Conservation (phyloP, 1,140 invertebrate genomes). For the Delia radicum region DNA sequence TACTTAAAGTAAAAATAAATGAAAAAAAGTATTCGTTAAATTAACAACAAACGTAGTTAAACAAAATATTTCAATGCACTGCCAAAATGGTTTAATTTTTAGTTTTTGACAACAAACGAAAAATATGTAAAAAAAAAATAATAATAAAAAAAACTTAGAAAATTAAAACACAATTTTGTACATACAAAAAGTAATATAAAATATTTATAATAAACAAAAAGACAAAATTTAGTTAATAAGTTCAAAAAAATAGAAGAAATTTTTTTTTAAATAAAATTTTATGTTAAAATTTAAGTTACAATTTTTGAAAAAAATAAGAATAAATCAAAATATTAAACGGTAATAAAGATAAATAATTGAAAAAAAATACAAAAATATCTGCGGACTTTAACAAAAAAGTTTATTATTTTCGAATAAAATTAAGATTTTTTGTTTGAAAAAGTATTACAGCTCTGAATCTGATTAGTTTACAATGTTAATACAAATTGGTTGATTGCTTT, state of each 20-base stretch:
- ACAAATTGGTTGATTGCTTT: too few relatives aligned
- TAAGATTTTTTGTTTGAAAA: too few relatives aligned
- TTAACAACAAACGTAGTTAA: slow-evolving; percentile 29
- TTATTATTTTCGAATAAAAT: too few relatives aligned
- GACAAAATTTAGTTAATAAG: neutral
- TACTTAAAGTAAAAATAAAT: slow-evolving; percentile 38
- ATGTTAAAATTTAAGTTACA: too few relatives aligned
- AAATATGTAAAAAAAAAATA: slow-evolving; percentile 28
- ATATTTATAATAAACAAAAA: neutral
- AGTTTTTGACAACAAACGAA: slow-evolving; percentile 27
- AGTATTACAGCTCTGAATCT: too few relatives aligned
- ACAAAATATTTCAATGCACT: slow-evolving; percentile 45
- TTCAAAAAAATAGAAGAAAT: neutral
- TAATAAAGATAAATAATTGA: too few relatives aligned
- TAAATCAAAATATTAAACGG: too few relatives aligned
- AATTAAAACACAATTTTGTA: slow-evolving; percentile 27
- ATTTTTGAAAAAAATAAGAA: too few relatives aligned
- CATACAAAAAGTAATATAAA: slow-evolving; percentile 32
- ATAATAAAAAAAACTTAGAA: slow-evolving; percentile 28
- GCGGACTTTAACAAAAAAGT: too few relatives aligned
- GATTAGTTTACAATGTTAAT: too few relatives aligned
- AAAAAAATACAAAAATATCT: too few relatives aligned
- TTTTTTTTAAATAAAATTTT: too few relatives aligned
- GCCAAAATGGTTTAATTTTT: slow-evolving; percentile 52
- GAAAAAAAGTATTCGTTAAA: slow-evolving; percentile 31